A percentile compares a stretch with the other conserved stretches of the same genome.
Conservation (phyloP, 2,797 vertebrate species). For the Discoglossus pictus region DNA sequence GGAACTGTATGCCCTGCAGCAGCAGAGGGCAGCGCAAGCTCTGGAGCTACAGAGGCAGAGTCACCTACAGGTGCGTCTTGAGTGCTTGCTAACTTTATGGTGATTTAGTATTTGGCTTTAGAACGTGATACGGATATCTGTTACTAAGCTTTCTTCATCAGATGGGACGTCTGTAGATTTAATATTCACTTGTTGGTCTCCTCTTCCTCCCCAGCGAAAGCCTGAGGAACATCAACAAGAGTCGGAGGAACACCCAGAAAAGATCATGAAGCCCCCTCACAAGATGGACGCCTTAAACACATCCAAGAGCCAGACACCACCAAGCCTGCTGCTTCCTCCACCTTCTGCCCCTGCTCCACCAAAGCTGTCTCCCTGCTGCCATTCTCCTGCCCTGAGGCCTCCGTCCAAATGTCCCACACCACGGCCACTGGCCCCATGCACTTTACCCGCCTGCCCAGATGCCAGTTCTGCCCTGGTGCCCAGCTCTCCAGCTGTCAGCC, state of each 20-base stretch:
- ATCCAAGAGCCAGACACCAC: conserved; percentile 72
- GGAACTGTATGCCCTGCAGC: conserved; percentile 91
- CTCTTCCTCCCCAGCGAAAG: conserved; percentile 74
- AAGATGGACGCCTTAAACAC: conserved; percentile 86
- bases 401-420: conserved; percentile 75
- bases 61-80: conserved; percentile 61
- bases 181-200: no score
- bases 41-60: conserved; percentile 69
- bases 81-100: no score
- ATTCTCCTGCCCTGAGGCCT: conserved; percentile 79
- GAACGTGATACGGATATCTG: no score
- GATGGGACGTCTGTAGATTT: no score
- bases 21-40: conserved; percentile 69
- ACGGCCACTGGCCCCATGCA: conserved; percentile 74
- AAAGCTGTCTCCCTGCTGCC: conserved; percentile 89
- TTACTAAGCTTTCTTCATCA: no score
- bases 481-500: conserved; percentile 80
- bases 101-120: no score
- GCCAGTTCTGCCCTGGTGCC: conserved; percentile 73
- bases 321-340: conserved; percentile 50
- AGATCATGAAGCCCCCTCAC: conserved; percentile 78
- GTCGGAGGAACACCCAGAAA: conserved; percentile 80
- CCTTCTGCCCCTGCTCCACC: conserved; percentile 67
- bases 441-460: conserved; percentile 74
- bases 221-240: conserved; percentile 78